Evolutionary conservation across 2,113 vertebrate genomes (phyloP).

Genomic region (Notothenia coriiceps): DNA sequence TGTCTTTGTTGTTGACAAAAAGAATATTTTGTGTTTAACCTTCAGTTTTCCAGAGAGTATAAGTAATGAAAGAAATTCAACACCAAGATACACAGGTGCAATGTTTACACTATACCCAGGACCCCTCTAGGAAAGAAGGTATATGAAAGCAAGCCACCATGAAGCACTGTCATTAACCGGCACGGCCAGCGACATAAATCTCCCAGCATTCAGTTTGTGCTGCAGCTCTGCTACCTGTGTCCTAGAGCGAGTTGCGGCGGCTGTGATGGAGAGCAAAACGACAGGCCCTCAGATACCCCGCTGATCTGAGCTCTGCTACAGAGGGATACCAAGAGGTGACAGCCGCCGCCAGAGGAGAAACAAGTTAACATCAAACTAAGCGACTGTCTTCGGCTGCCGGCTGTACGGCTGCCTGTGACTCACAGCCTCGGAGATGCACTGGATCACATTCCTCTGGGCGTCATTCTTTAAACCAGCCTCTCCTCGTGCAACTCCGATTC

Average conservation of each 20-base stretch:
- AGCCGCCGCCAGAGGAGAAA: constrained; percentile 75
- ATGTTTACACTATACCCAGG: constrained; percentile 3
- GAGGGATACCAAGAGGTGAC: constrained; percentile 73
- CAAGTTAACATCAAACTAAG: constrained; percentile 81
- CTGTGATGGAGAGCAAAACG: constrained; percentile 73
- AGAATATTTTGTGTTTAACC: too few relatives aligned
- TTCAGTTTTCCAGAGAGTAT: too few relatives aligned
- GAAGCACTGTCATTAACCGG: constrained; percentile 51
- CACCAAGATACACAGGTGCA: not conserved
- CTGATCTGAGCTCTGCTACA: constrained; percentile 70
- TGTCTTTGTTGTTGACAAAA: too few relatives aligned
- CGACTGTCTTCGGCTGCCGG: constrained; percentile 73
- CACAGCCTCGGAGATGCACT: constrained; percentile 61
- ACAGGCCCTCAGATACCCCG: constrained; percentile 74
- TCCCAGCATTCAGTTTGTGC: constrained; percentile 38
- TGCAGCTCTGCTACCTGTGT: constrained; percentile 68
- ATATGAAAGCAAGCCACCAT: constrained; percentile 20
- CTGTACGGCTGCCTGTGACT: constrained; percentile 74
- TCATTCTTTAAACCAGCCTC: constrained; percentile 53
- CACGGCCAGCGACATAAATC: constrained; percentile 56
- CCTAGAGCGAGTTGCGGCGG: constrained; percentile 55
- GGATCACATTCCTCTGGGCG: constrained; percentile 62
- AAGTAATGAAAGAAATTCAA: not conserved
- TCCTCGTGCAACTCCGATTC: constrained; percentile 57
- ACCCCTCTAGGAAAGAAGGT: not conserved